Conservation (phyloP, 2,797 vertebrate genomes). For the Tangara arthus region DNA sequence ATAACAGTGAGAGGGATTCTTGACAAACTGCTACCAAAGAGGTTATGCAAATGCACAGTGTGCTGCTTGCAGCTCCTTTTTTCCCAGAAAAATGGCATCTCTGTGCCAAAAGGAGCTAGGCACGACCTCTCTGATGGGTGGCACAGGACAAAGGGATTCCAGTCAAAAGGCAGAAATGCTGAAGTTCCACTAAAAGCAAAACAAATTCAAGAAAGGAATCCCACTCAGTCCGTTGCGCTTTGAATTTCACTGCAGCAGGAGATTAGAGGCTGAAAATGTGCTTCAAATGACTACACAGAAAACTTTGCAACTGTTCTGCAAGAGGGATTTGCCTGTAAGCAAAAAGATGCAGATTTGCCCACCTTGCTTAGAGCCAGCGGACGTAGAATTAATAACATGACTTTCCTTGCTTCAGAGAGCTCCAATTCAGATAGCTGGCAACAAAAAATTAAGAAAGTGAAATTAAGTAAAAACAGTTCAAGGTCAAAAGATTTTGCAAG, state of each 20-base stretch:
- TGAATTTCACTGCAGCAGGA: background rate
- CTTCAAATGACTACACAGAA: background rate
- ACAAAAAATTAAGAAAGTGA: background rate
- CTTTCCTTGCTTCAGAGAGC: background rate
- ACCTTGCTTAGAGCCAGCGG: background rate
- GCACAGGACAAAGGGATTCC: background rate
- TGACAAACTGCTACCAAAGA: background rate
- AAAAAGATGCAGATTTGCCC: background rate
- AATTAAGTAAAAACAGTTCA: conserved; percentile 6
- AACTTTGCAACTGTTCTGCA: background rate
- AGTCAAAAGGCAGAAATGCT: background rate
- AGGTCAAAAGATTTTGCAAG: conserved; percentile 26
- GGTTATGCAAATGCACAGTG: background rate
- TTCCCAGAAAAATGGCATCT: background rate
- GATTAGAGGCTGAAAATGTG: background rate
- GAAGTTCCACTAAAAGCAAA: background rate
- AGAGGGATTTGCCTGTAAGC: background rate
- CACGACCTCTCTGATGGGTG: background rate
- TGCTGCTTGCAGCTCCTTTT: background rate
- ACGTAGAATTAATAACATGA: background rate
- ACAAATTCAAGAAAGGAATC: background rate
- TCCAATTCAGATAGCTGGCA: background rate
- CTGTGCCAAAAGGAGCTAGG: background rate
- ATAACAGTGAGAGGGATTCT: background rate
- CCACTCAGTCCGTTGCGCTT: background rate